Evolutionary conservation across 53 echinoderm and acorn worm genomes (phyloP).

Genomic region (Paracentrotus lividus): DNA sequence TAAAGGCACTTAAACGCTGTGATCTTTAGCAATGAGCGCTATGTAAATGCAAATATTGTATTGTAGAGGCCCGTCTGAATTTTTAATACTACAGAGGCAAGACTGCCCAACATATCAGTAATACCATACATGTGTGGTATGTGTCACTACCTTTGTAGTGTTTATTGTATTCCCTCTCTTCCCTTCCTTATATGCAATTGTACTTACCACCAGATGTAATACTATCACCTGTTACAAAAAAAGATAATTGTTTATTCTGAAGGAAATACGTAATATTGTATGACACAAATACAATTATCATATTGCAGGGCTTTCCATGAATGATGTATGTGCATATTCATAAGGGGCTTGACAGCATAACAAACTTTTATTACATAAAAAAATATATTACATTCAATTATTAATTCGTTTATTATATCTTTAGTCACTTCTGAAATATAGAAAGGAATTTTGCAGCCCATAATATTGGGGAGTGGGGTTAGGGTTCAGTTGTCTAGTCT

Average conservation of each 20-base stretch:
- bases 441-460: background rate
- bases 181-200: background rate
- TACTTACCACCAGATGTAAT: background rate
- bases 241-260: conserved; percentile 5
- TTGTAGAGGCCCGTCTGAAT: background rate
- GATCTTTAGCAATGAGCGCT: too few relatives aligned
- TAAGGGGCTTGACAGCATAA: too few relatives aligned
- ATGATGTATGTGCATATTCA: too few relatives aligned
- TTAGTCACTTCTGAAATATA: conserved; percentile 36
- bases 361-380: too few relatives aligned
- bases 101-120: background rate
- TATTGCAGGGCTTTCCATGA: too few relatives aligned
- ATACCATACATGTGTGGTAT: background rate
- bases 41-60: too few relatives aligned
- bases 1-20: too few relatives aligned
- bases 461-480: too few relatives aligned
- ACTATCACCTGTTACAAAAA: background rate
- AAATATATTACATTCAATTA: too few relatives aligned
- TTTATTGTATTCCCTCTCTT: background rate
- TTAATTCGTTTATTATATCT: too few relatives aligned
- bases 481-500: background rate
- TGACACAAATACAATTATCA: too few relatives aligned
- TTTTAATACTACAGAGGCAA: background rate
- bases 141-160: background rate
- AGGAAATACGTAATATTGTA: background rate